Percentiles rank a stretch among this genome's conserved stretches.
These are phyloP conservation scores for Iphiclides podalirius DNA, from an alignment of 2,888 invertebrate genomes.

Conservation along the genomic window DNA sequence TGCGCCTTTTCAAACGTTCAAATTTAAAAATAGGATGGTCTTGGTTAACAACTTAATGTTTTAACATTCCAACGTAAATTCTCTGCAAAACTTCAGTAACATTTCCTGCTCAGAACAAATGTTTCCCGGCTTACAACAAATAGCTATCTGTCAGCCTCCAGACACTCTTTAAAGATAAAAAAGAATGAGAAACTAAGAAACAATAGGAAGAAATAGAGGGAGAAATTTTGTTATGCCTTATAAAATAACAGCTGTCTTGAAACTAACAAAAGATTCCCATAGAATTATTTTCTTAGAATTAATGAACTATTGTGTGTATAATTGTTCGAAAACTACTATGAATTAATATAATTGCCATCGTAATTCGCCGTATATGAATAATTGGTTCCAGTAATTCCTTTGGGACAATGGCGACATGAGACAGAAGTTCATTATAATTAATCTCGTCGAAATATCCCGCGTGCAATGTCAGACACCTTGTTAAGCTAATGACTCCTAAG, in stretches of 20 bases:
- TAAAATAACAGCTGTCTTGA: neutral
- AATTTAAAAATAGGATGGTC: neutral
- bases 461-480: constrained; percentile 19
- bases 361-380: neutral
- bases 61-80: neutral
- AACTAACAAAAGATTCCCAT: neutral
- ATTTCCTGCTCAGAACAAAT: constrained; percentile 5
- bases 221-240: constrained; percentile 1
- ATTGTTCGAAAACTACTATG: neutral
- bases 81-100: neutral
- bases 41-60: neutral
- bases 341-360: neutral
- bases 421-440: constrained; percentile 11
- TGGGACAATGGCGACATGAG: neutral
- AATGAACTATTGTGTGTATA: neutral
- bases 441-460: constrained; percentile 12
- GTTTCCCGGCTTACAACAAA: constrained; percentile 9
- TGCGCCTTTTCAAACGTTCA: too few relatives aligned
- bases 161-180: constrained; percentile 6
- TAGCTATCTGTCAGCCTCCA: constrained; percentile 8
- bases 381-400: neutral
- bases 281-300: neutral
- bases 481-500: constrained; percentile 18
- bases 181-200: neutral
- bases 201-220: neutral